Evolutionary conservation across 2,797 vertebrate species (phyloP), one percentile per base, ranked within the genome.

Genomic region (Xiphorhynchus erythropygius): DNA sequence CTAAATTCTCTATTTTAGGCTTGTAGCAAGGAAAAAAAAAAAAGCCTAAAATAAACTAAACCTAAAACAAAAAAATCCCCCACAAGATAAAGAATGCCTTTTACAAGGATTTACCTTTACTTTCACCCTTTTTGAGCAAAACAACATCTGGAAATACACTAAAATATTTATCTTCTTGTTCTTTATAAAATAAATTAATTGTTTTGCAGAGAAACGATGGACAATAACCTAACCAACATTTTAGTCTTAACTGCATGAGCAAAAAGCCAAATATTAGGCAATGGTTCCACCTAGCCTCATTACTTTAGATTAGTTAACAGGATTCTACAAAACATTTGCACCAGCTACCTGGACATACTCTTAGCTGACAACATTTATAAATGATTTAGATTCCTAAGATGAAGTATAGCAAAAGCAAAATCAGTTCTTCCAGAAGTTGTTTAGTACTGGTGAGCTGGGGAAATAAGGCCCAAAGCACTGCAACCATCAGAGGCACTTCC

Each of bases 321-420:
- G 21, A 62, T 84, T 87, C 44, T 42, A 41, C 27, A 80, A 69
- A 10, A 18, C 23, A 50, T 21, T 50, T 65, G 13, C 22, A 67
- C 1, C 0, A 60, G 7, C 49, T 71, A 65, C 7, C 63, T 53
- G 13, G 4, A 3, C 1, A 0, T 19, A 56, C 32, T 47, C 69
- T 69, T 64, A 55, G 70, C 7, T 60, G 10, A 7, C 28, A 75
- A 60, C 16, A 78, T 23, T 67, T 59, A 1, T 12, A 42, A 8
- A 4, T n/a, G 18, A 17, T 53, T 87, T 62, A 65, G 7, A 76
- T 69, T 67, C 56, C 39, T 50, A 71, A 60, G 11, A 6, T 41
- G 18, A 88, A 84, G 25, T 21, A 57, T 4, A 59, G 13, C 44
- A 39, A 89, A 84, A 52, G 3, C 21, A 70, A 74, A 88, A 0